These are phyloP conservation scores for Lochmaea crataegi DNA, from an alignment of 2,888 invertebrate genomes.

Conservation along the genomic window DNA sequence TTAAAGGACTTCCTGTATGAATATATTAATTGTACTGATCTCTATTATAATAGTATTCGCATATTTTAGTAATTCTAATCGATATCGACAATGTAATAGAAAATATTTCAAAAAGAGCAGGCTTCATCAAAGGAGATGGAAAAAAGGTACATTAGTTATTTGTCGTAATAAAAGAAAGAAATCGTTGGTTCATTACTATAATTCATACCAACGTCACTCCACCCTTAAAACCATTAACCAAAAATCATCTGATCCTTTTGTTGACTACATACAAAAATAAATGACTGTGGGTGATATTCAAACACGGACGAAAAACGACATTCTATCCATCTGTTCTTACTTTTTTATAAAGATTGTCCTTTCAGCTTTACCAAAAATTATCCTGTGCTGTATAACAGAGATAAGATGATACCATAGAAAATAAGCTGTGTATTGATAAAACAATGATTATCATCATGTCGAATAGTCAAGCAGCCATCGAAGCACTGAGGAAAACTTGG, in stretches of 20 bases:
- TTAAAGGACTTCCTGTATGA: too few species aligned
- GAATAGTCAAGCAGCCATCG: too few species aligned
- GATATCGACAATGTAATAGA: too few species aligned
- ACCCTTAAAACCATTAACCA: conserved; percentile 41
- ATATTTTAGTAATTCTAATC: too few species aligned
- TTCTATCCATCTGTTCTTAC: conserved; percentile 45
- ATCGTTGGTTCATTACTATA: conserved; percentile 20
- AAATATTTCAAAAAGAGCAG: not conserved
- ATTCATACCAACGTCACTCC: conserved; percentile 21
- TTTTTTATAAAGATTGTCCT: conserved; percentile 22
- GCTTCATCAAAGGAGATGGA: not conserved
- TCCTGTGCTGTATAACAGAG: too few species aligned
- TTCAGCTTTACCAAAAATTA: too few species aligned
- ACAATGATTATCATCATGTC: too few species aligned
- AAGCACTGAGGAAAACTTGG: too few species aligned
- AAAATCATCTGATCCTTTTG: conserved; percentile 42
- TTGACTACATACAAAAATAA: conserved; percentile 42
- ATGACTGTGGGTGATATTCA: conserved; percentile 46
- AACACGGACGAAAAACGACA: conserved; percentile 33
- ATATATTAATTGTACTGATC: too few species aligned
- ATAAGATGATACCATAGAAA: too few species aligned
- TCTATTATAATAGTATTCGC: too few species aligned
- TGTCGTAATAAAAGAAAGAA: conserved; percentile 15
- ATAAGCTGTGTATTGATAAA: too few species aligned
- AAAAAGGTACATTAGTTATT: conserved; percentile 16